Evolutionary conservation across 1,140 invertebrate genomes (phyloP).

Genomic region (Pachypsylla venusta): DNA sequence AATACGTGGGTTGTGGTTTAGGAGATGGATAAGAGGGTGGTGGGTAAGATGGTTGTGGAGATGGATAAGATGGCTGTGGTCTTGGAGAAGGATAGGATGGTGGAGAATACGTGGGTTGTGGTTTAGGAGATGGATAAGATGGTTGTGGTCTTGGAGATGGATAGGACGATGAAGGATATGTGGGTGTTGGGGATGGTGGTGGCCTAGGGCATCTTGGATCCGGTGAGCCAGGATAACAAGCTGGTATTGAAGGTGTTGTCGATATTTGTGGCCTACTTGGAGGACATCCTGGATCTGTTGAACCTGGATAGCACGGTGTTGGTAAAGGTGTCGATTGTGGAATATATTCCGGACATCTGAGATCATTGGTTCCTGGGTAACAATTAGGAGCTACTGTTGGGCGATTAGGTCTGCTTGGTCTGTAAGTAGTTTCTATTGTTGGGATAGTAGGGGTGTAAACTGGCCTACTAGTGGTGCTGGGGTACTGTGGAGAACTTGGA

Average conservation of each 20-base stretch:
- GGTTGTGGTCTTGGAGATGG: constrained; percentile 27
- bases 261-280: constrained; percentile 25
- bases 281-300: constrained; percentile 28
- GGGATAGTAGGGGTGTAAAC: constrained; percentile 18
- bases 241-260: constrained; percentile 20
- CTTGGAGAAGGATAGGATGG: constrained; percentile 13
- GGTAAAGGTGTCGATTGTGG: constrained; percentile 14
- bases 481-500: constrained; percentile 24
- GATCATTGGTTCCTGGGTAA: constrained; percentile 29
- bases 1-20: constrained; percentile 21
- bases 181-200: constrained; percentile 22
- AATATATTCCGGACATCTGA: constrained; percentile 26
- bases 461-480: constrained; percentile 27
- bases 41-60: constrained; percentile 19
- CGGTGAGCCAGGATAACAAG: constrained; percentile 28
- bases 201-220: constrained; percentile 30
- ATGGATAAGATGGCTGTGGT: constrained; percentile 12
- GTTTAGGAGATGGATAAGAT: constrained; percentile 27
- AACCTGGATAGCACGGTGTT: constrained; percentile 24
- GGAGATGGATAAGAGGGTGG: constrained; percentile 30
- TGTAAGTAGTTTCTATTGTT: constrained; percentile 11
- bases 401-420: constrained; percentile 17
- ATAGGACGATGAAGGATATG: constrained; percentile 24
- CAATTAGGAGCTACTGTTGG: constrained; percentile 22
- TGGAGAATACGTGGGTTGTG: constrained; percentile 17